Conservation (phyloP, 2,888 invertebrate species). For the Apamea crenata region DNA sequence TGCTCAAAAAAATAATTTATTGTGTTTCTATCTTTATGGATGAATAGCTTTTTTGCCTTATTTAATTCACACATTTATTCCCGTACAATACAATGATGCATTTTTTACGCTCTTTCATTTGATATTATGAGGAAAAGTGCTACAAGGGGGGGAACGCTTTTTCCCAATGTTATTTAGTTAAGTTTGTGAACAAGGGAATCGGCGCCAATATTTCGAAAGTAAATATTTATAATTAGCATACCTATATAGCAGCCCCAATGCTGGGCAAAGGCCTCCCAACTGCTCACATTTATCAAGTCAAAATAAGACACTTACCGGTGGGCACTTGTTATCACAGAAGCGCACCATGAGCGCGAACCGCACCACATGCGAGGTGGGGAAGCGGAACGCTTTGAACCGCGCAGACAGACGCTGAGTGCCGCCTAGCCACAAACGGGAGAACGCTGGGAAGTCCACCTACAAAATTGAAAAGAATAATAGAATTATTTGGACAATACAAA, state of each 20-base stretch:
- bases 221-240: background rate
- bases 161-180: too few relatives aligned
- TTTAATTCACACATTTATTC: too few relatives aligned
- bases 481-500: background rate
- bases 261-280: background rate
- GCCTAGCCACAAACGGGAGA: constrained; percentile 79
- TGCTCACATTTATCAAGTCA: background rate
- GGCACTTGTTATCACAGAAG: constrained; percentile 94
- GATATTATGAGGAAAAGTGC: too few relatives aligned
- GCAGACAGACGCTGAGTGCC: constrained; percentile 89
- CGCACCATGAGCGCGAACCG: constrained; percentile 95
- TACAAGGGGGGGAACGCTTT: too few relatives aligned
- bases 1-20: too few relatives aligned
- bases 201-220: background rate
- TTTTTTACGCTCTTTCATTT: too few relatives aligned
- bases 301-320: constrained; percentile 84
- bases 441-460: constrained; percentile 89
- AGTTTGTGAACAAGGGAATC: too few relatives aligned
- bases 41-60: too few relatives aligned
- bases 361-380: constrained; percentile 95
- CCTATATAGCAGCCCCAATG: too few relatives aligned
- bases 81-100: too few relatives aligned
- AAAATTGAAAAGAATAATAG: background rate
- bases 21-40: too few relatives aligned
- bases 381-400: constrained; percentile 96